Conservation (phyloP, 53 echinoderm and acorn worm genomes). For the Stichopus horrens region DNA sequence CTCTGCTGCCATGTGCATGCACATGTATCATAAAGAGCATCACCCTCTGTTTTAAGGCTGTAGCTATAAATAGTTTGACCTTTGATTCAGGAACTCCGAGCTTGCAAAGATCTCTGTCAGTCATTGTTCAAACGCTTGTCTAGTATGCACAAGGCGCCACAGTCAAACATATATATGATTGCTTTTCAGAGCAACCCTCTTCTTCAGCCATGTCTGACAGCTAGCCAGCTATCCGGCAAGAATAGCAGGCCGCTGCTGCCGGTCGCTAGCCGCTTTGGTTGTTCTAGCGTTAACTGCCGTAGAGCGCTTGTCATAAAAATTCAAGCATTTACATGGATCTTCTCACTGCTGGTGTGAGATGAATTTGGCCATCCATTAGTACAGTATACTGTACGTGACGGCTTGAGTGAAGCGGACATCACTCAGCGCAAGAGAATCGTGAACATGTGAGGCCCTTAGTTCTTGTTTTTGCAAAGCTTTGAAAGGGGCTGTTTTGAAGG, state of each 20-base stretch:
- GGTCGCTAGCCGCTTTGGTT: neutral
- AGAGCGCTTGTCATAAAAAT: neutral
- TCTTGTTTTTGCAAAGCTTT: neutral
- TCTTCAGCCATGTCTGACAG: neutral
- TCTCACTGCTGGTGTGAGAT: neutral
- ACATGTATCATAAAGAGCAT: neutral
- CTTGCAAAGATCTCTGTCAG: slow-evolving; percentile 4
- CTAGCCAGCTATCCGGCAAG: neutral
- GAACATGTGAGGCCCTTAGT: neutral
- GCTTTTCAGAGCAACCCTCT: neutral
- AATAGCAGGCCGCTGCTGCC: neutral
- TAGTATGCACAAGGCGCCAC: slow-evolving; percentile 10
- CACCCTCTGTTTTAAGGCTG: neutral
- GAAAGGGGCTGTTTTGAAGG: neutral
- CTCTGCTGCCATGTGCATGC: neutral
- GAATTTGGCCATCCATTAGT: neutral
- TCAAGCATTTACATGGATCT: neutral
- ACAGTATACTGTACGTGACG: neutral
- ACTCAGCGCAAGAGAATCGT: neutral
- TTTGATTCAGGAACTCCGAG: slow-evolving; percentile 11
- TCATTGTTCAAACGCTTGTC: neutral
- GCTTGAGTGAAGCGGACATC: neutral
- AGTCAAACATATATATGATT: neutral
- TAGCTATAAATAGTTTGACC: slow-evolving; percentile 29
- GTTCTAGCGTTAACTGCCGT: neutral